Percentiles rank a stretch among this genome's conserved stretches.
These are phyloP conservation scores for Octomys mimax DNA, from an alignment of 2,797 vertebrate genomes.

Conservation along the genomic window DNA sequence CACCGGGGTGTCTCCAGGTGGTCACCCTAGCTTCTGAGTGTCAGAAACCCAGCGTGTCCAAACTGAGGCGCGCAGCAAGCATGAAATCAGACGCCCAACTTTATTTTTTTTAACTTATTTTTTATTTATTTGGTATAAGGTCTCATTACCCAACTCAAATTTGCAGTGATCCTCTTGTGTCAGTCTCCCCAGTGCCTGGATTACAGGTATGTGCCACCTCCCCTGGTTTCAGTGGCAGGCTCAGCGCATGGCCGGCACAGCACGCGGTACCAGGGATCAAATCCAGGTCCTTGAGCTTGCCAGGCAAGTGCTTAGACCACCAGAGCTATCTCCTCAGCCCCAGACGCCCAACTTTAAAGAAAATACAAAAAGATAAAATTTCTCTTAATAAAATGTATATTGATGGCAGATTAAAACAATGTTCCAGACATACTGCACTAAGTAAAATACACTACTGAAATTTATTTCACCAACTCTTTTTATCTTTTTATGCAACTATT, in stretches of 20 bases:
- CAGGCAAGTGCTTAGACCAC: too few relatives aligned
- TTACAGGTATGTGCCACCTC: too few relatives aligned
- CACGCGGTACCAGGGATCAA: too few relatives aligned
- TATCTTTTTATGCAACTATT: not conserved
- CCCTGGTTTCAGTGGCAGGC: too few relatives aligned
- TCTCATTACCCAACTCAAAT: too few relatives aligned
- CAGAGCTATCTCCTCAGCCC: too few relatives aligned
- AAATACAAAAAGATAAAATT: not conserved
- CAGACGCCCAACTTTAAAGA: not conserved
- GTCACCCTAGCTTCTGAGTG: not conserved
- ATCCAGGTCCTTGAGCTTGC: too few relatives aligned
- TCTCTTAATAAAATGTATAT: not conserved
- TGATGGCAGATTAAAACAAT: not conserved
- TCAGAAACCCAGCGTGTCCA: not conserved
- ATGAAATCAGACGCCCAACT: not conserved
- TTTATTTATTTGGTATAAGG: too few relatives aligned
- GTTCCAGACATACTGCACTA: not conserved
- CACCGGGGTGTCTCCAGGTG: not conserved
- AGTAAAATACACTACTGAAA: constrained; percentile 19
- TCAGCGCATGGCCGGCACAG: too few relatives aligned
- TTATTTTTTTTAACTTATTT: too few relatives aligned
- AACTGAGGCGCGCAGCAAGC: not conserved
- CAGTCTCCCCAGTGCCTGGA: too few relatives aligned
- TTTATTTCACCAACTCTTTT: not conserved
- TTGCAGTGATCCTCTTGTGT: too few relatives aligned